Conservation (phyloP, 2,113 vertebrate genomes). For the Calonectris borealis region DNA sequence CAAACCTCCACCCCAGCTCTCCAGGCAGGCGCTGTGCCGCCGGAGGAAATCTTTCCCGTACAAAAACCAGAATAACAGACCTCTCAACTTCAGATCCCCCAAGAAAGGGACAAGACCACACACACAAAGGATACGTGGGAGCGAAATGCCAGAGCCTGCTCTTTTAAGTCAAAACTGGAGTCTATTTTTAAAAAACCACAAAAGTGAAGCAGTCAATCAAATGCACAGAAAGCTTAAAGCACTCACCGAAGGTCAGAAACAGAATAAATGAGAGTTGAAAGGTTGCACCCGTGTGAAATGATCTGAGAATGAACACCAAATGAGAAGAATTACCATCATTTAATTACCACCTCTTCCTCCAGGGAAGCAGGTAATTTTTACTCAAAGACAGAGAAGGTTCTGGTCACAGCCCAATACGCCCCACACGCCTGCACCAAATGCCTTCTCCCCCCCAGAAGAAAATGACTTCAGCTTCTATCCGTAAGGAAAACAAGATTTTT, state of each 20-base stretch:
- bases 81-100: neutral
- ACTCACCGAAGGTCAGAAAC: accelerated
- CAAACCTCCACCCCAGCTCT: neutral
- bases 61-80: neutral
- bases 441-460: neutral
- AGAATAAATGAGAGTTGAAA: neutral
- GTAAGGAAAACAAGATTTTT: neutral
- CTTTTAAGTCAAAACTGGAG: neutral
- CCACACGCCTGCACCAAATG: neutral
- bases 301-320: neutral
- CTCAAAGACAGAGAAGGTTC: neutral
- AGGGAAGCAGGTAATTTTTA: neutral
- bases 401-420: neutral
- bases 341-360: neutral
- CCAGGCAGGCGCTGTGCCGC: neutral
- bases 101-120: neutral
- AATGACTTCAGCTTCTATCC: neutral
- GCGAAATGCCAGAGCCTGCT: neutral
- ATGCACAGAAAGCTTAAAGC: accelerated
- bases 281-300: neutral
- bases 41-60: neutral
- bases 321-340: accelerated
- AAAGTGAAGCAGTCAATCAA: neutral
- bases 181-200: neutral
- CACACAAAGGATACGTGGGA: too few species aligned